Evolutionary conservation across 2,113 vertebrate species (phyloP), one percentile per base, ranked within the genome.

Genomic region (Jacana jacana): DNA sequence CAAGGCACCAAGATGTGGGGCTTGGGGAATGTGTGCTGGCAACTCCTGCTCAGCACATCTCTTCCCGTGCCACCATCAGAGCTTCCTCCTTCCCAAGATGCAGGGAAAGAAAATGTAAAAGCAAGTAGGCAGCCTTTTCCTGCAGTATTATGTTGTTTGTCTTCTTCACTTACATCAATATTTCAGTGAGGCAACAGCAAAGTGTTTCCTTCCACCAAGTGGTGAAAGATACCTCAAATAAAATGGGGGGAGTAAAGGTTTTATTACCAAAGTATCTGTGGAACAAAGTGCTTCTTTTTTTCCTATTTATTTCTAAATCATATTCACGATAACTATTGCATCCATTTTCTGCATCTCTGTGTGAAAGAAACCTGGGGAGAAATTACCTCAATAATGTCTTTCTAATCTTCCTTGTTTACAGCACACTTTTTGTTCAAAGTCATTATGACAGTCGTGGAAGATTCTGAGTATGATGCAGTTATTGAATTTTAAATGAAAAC

Each of bases 401-500:
- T 91, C 95, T 97, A 96, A 97, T 97, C 93, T 95, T 89, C 94
- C 95, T 96, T 97, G 95, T 97, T 97, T 97, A 97, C 92, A 85
- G 95, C 93, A 94, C 55, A 73, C 86, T 81, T 97, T 97, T 94
- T 96, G 95, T 95, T 97, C 91, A 92, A 95, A 96, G 93, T 97
- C 93, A 86, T 98, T 97, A 96, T 91, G 93, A 93, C 86, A 79
- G 93, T 84, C 81, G 7, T 75, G 88, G 93, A 97, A 96, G 91
- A 82, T 94, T 97, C 94, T 51, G 88, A 97, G 88, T 91, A 63
- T 92, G 93, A 96, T 97, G 95, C 96, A 95, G 94, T 95, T 97
- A 97, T 97, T 97, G 96, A 97, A 97, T 97, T 98, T 97, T 97
- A 97, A 97, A 97, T 97, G 95, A 96, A 97, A 96, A 91, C 95